Evolutionary conservation across 2,888 invertebrate species (phyloP).

Genomic region (Andrena minutula): DNA sequence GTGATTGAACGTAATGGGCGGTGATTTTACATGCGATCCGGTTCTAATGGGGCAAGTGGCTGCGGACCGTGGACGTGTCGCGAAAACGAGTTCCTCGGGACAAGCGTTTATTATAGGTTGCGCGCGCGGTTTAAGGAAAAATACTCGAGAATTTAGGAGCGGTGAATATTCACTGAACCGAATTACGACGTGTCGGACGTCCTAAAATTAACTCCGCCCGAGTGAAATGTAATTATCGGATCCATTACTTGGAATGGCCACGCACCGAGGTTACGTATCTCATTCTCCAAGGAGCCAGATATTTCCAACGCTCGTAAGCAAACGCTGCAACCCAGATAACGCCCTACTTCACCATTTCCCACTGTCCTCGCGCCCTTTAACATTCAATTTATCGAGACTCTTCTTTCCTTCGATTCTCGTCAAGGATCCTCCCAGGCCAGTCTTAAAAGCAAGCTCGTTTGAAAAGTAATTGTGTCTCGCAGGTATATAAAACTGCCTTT

Average conservation of each 20-base stretch:
- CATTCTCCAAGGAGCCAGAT: no score
- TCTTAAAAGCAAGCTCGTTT: slow-evolving; percentile 31
- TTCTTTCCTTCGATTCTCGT: not conserved
- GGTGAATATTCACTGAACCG: not conserved
- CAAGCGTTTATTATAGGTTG: slow-evolving; percentile 2
- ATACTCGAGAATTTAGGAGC: not conserved
- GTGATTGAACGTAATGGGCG: slow-evolving; percentile 25
- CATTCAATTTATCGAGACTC: slow-evolving; percentile 5
- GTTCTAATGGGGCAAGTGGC: slow-evolving; percentile 7
- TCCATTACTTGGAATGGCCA: not conserved
- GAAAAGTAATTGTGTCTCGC: slow-evolving; percentile 49
- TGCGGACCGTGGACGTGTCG: not conserved
- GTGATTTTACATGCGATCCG: slow-evolving; percentile 19
- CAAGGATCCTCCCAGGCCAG: slow-evolving; percentile 9
- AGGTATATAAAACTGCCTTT: slow-evolving; percentile 40
- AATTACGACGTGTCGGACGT: not conserved
- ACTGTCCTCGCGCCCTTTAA: not conserved
- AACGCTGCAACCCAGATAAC: not conserved
- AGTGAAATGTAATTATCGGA: not conserved
- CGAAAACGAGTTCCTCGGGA: not conserved
- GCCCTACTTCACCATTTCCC: not conserved
- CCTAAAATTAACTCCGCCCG: not conserved
- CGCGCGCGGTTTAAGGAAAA: not conserved
- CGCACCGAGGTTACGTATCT: no score
- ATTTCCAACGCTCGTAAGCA: not conserved